Conservation (phyloP, 2,113 vertebrate genomes). For the Sclerurus mexicanus region DNA sequence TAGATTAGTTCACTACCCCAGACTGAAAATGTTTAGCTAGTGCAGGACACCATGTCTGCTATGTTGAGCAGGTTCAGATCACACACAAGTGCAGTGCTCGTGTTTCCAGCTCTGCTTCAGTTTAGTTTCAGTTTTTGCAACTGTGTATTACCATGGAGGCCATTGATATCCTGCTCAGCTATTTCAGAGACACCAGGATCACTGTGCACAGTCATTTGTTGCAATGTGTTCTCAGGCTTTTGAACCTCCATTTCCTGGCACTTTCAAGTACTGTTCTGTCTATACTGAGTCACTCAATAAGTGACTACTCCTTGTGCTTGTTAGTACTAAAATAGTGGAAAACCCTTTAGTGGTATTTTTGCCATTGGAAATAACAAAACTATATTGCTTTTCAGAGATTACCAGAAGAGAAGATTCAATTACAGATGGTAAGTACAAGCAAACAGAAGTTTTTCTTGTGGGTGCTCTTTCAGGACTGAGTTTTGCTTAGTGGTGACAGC, state of each 20-base stretch:
- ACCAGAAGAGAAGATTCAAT: not conserved
- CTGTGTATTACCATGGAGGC: not conserved
- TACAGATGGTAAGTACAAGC: conserved; percentile 26
- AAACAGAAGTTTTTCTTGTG: not conserved
- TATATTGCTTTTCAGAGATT: conserved; percentile 33
- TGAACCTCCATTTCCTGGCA: not conserved
- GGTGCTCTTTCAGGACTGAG: not conserved
- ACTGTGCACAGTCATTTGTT: not conserved
- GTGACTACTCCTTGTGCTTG: not conserved
- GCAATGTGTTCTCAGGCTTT: not conserved
- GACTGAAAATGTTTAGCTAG: not conserved
- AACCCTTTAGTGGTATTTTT: not conserved
- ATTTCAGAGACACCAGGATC: not conserved
- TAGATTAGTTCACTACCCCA: not conserved
- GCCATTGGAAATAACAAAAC: not conserved
- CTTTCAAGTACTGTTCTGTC: not conserved
- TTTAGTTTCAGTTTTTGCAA: not conserved
- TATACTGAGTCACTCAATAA: not conserved
- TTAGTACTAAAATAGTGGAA: not conserved
- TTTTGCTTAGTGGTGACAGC: not conserved
- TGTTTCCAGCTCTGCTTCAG: not conserved
- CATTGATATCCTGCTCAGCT: not conserved
- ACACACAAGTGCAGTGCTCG: not conserved
- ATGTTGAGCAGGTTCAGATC: not conserved
- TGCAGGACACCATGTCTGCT: not conserved